Evolutionary conservation across 53 echinoderm and acorn worm genomes (phyloP).

Genomic region (Echinometra lucunter): DNA sequence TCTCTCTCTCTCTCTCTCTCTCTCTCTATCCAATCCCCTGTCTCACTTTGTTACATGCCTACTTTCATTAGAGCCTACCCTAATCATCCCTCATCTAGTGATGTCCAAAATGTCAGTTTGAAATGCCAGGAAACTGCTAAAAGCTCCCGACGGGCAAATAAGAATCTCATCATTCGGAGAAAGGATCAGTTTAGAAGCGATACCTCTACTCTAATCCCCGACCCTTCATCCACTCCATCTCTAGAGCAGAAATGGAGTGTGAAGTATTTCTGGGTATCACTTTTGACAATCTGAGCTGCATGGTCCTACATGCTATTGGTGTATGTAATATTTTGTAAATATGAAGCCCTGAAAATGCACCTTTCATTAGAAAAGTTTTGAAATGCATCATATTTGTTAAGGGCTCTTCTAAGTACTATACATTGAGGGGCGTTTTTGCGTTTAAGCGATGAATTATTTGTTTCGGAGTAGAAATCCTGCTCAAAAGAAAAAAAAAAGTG

Average conservation of each 20-base stretch:
- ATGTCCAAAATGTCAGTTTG: slow-evolving; percentile 41
- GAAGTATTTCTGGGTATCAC: not conserved
- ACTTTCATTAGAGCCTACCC: not conserved
- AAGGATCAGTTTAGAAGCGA: not conserved
- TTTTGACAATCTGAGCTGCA: not conserved
- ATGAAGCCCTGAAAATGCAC: too few species aligned
- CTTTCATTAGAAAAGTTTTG: too few species aligned
- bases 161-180: slow-evolving; percentile 27
- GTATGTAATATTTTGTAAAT: too few species aligned
- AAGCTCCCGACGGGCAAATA: slow-evolving; percentile 19
- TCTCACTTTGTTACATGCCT: not conserved
- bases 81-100: slow-evolving; percentile 4
- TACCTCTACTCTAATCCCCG: not conserved
- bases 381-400: too few species aligned
- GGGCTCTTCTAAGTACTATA: too few species aligned
- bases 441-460: too few species aligned
- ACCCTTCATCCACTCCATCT: slow-evolving; percentile 15
- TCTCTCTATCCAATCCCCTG: not conserved
- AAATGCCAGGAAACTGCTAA: slow-evolving; percentile 48
- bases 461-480: too few species aligned
- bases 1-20: not conserved
- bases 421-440: too few species aligned
- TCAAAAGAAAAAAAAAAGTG: too few species aligned
- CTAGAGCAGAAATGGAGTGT: not conserved
- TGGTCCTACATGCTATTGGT: too few species aligned